Evolutionary conservation across 92 coral and sea anemone genomes (phyloP).

Genomic region (Scolanthus callimorphus): DNA sequence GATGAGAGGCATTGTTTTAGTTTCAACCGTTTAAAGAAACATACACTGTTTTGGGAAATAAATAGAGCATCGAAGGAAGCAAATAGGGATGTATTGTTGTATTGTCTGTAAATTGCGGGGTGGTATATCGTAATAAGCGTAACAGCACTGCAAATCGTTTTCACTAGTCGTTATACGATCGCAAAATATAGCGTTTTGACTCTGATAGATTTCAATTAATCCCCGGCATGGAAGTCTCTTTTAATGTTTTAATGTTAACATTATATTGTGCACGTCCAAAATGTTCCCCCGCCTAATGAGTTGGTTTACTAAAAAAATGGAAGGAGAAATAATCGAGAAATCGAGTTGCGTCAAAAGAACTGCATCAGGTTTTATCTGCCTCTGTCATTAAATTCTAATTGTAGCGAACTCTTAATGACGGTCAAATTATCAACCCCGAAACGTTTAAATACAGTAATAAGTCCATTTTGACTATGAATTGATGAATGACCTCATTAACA

Average conservation of each 20-base stretch:
- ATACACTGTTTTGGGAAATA: slow-evolving; percentile 18
- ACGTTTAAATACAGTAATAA: no score
- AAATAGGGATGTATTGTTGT: slow-evolving; percentile 56
- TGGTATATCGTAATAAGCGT: not conserved
- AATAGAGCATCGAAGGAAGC: slow-evolving; percentile 59
- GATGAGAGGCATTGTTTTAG: no score
- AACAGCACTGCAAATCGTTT: not conserved
- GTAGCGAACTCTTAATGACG: not conserved
- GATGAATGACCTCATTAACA: not conserved
- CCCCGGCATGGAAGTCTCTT: not conserved
- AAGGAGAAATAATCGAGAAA: no score
- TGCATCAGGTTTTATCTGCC: no score
- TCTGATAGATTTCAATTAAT: no score
- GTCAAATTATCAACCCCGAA: not conserved
- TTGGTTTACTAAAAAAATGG: no score
- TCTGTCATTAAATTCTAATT: not conserved
- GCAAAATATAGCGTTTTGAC: no score
- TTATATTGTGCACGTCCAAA: no score
- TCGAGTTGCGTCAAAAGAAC: no score
- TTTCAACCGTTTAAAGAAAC: no score
- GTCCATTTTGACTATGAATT: not conserved
- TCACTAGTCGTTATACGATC: no score
- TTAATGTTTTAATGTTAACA: not conserved
- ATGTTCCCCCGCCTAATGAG: no score
- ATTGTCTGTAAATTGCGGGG: slow-evolving; percentile 33